Conservation (phyloP, 2,797 vertebrate species). For the Hoplostethus mediterraneus region DNA sequence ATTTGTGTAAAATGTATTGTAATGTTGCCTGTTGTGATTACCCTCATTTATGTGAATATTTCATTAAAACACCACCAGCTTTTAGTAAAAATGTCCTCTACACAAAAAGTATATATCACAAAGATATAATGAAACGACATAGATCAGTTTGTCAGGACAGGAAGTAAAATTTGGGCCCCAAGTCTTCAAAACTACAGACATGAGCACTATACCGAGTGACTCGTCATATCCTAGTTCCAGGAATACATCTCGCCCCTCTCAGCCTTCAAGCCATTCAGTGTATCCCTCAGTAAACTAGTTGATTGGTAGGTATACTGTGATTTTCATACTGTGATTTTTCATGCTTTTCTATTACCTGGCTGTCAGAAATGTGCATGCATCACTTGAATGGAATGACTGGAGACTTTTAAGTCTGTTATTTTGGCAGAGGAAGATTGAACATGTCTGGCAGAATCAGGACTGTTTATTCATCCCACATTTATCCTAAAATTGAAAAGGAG, state of each 20-base stretch:
- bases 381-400: conserved; percentile 46
- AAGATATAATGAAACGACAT: conserved; percentile 40
- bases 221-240: conserved; percentile 26
- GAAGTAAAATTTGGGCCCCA: conserved; percentile 30
- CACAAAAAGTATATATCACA: conserved; percentile 50
- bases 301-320: conserved; percentile 27
- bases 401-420: conserved; percentile 39
- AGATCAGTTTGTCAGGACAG: conserved; percentile 28
- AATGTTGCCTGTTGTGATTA: conserved; percentile 67
- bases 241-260: conserved; percentile 14
- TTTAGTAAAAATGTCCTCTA: conserved; percentile 39
- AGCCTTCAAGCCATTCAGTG: conserved; percentile 22
- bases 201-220: conserved; percentile 42
- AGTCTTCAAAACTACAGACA: conserved; percentile 43
- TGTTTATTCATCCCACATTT: conserved; percentile 37
- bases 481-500: conserved; percentile 8
- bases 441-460: conserved; percentile 36
- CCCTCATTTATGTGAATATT: conserved; percentile 56
- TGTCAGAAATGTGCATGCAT: conserved; percentile 60
- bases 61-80: conserved; percentile 60
- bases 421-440: conserved; percentile 39
- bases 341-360: conserved; percentile 22
- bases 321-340: conserved; percentile 34
- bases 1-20: conserved; percentile 72
- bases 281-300: conserved; percentile 38